Conservation (phyloP, 2,113 vertebrate species). For the Bettongia penicillata region DNA sequence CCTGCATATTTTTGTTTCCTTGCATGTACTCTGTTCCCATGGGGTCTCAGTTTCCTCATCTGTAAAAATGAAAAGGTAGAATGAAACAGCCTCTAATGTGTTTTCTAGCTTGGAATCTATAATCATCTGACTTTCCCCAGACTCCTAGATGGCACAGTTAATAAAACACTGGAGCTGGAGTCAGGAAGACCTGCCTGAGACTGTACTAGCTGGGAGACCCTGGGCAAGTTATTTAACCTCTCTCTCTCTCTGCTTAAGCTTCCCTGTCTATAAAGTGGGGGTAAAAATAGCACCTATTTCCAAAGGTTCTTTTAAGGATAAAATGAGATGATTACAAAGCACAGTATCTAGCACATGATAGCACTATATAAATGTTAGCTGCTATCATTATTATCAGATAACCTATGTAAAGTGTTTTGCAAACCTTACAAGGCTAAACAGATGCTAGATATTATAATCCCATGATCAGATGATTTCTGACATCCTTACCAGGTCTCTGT, state of each 20-base stretch:
- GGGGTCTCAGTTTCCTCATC: too few relatives aligned
- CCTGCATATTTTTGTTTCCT: background rate
- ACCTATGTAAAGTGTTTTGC: background rate
- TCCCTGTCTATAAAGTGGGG: background rate
- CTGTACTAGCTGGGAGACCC: background rate
- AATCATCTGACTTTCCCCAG: background rate
- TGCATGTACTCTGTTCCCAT: background rate
- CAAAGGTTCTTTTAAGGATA: background rate
- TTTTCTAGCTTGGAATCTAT: background rate
- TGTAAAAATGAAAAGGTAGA: background rate
- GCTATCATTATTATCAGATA: background rate
- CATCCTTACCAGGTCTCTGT: background rate
- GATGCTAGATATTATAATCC: background rate
- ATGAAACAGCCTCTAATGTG: background rate
- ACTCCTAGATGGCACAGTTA: background rate
- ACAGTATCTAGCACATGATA: background rate
- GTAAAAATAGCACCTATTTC: background rate
- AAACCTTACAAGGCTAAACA: background rate
- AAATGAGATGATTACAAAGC: background rate
- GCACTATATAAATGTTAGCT: background rate
- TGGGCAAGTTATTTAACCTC: background rate
- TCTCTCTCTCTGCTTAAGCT: background rate
- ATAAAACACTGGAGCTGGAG: background rate
- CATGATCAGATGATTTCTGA: background rate
- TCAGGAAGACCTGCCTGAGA: background rate